A percentile compares a stretch with the other conserved stretches of the same genome.
Conservation (phyloP, 2,888 invertebrate species). For the Xanthorhoe designata region DNA sequence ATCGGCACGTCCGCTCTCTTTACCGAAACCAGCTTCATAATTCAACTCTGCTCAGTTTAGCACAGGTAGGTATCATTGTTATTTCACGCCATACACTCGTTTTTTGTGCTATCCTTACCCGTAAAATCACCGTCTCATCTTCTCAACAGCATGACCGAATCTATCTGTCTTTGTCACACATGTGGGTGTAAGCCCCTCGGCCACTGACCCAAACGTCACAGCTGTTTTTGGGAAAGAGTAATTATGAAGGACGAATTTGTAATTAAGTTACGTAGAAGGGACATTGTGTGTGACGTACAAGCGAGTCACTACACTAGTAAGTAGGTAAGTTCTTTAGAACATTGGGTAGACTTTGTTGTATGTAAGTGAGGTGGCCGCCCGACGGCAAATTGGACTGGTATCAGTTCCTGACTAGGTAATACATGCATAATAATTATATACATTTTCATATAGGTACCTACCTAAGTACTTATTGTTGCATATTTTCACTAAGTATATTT, state of each 20-base stretch:
- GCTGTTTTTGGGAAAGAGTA: slow-evolving; percentile 66
- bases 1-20: slow-evolving; percentile 14
- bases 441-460: too few relatives aligned
- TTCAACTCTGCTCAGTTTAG: slow-evolving; percentile 4
- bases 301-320: not conserved
- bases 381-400: too few relatives aligned
- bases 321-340: not conserved
- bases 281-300: slow-evolving; percentile 27
- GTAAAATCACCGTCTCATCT: slow-evolving; percentile 48
- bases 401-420: too few relatives aligned
- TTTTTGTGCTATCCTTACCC: slow-evolving; percentile 59
- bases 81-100: slow-evolving; percentile 53
- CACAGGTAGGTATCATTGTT: slow-evolving; percentile 53
- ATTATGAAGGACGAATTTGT: slow-evolving; percentile 49
- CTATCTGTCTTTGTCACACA: slow-evolving; percentile 51
- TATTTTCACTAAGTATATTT: too few relatives aligned
- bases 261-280: slow-evolving; percentile 45
- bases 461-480: too few relatives aligned
- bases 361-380: too few relatives aligned
- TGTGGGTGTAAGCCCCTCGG: slow-evolving; percentile 65
- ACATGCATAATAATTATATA: too few relatives aligned
- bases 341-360: too few relatives aligned
- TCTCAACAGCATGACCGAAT: slow-evolving; percentile 35
- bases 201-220: slow-evolving; percentile 65
- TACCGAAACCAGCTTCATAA: slow-evolving; percentile 6